Base-by-base conservation (phyloP, 1,140 invertebrate species). In the Drosophila dunni region DNA sequence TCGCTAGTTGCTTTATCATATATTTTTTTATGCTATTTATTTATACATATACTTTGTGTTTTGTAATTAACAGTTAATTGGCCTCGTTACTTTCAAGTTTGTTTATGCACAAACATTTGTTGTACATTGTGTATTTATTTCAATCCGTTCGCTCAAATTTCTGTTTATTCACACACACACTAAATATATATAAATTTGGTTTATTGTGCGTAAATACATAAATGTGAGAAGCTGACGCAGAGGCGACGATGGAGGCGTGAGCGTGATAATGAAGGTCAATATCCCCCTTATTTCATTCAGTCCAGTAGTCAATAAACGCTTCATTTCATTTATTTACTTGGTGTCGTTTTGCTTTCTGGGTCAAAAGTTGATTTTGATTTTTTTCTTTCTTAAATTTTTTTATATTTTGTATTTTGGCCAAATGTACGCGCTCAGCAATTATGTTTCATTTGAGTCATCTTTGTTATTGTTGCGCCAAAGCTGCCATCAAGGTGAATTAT, bases 391-490 rank as follows among this genome's bases (percentile, higher is more conserved):
- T 6, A 6, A 5, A 5, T 29, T 29, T 29, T 24, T 29, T 20
- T 1, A 20, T 20, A 20, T 20, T 29, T 29, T 29, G 6, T 29
- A 29, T 29, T 40, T 79, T 74, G 42, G 13, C 48, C 36, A 46
- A 72, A 57, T 50, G 40, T 56, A 20, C 56, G 46, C 45, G 58
- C 9, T 69, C 63, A 67, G 79, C 79, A 82, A 78, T 78, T 78
- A 78, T 64, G 15, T 81, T 81, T 70, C 44, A 66, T 74, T 83
- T 83, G 72, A 83, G 81, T 85, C 81, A 84, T 84, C 64, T 83
- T 48, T 62, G 75, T 71, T 82, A 57, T 69, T 66, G 70, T 63
- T 77, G 58, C 34, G 15, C 36, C 45, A 13, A 56, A 74, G 57
- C 58, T 58, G 65, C 45, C 78, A 79, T 79, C 76, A 83, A 83